Evolutionary conservation across 2,797 vertebrate genomes (phyloP).

Genomic region (Mareca penelope): DNA sequence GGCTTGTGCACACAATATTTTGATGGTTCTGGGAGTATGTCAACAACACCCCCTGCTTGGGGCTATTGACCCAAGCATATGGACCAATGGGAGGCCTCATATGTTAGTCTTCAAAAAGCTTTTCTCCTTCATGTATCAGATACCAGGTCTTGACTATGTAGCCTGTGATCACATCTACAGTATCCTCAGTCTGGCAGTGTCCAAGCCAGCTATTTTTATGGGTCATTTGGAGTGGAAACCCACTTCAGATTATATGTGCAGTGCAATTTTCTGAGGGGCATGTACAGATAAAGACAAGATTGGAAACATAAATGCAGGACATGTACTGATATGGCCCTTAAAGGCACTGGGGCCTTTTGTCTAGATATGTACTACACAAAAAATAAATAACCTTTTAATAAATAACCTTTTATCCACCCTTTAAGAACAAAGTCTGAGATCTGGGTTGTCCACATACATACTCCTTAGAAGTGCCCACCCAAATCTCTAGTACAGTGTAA

Average conservation of each 20-base stretch:
- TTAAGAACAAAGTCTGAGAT: not conserved
- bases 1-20: not conserved
- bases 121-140: not conserved
- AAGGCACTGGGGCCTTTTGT: not conserved
- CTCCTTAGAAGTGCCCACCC: not conserved
- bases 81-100: not conserved
- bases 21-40: not conserved
- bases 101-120: not conserved
- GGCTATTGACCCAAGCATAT: not conserved
- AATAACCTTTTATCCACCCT: not conserved
- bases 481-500: not conserved
- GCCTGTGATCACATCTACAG: not conserved
- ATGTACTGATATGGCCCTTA: not conserved
- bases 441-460: not conserved
- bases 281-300: not conserved
- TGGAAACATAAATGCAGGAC: not conserved
- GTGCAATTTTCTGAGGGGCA: not conserved
- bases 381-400: not conserved
- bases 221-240: not conserved
- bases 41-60: accelerated
- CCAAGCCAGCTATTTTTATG: not conserved
- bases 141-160: not conserved
- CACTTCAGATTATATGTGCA: not conserved
- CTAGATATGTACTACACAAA: not conserved
- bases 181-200: accelerated